These are phyloP conservation scores for Leucophenga montana DNA, from an alignment of 2,888 invertebrate genomes.

Conservation along the genomic window DNA sequence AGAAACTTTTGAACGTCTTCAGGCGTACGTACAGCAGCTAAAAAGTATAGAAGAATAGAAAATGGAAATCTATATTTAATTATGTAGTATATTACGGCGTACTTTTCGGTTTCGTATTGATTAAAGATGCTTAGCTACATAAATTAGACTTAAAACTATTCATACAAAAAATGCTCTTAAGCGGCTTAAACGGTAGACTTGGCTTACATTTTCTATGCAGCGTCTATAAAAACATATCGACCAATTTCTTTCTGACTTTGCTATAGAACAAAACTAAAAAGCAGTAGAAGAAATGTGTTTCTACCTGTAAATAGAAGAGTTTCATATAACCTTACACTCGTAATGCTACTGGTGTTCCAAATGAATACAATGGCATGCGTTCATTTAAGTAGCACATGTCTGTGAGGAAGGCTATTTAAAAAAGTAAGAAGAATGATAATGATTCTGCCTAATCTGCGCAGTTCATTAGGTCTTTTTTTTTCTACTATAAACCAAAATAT, in stretches of 20 bases:
- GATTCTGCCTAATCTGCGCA: not conserved
- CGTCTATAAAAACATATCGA: not conserved
- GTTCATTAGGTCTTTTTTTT: constrained; percentile 13
- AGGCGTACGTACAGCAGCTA: no score
- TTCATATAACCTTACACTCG: not conserved
- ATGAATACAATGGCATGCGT: not conserved
- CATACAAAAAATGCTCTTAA: not conserved
- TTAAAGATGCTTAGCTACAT: constrained; percentile 13
- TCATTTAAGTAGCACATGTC: no score
- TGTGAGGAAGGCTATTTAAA: no score
- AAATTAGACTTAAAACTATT: constrained; percentile 12
- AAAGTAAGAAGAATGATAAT: not conserved
- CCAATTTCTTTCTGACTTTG: not conserved
- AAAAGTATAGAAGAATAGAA: no score
- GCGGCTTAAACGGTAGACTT: constrained; percentile 1
- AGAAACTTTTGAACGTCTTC: not conserved
- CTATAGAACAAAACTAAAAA: no score
- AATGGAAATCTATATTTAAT: not conserved
- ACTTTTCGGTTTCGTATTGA: not conserved
- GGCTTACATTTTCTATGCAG: not conserved
- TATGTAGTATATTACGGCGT: not conserved
- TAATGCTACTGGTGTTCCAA: constrained; percentile 24
- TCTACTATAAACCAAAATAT: not conserved
- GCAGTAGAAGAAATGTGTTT: not conserved
- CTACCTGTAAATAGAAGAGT: not conserved